Conservation (phyloP, 2,888 invertebrate species). For the Brenthis hecate region DNA sequence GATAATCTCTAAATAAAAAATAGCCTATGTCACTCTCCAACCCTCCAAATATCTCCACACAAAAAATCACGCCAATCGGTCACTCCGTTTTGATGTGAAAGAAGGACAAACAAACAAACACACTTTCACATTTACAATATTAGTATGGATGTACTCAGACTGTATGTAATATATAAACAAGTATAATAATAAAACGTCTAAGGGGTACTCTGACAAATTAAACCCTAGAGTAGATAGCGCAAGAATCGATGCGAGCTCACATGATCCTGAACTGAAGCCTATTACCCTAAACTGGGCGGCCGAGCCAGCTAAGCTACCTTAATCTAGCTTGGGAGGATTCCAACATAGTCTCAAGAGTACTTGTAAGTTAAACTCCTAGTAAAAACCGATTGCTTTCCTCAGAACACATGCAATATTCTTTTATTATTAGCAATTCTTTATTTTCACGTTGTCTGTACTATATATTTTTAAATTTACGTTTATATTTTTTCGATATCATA, state of each 20-base stretch:
- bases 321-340: constrained; percentile 22
- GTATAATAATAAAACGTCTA: not conserved
- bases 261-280: constrained; percentile 20
- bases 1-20: too few relatives aligned
- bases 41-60: too few relatives aligned
- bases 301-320: constrained; percentile 21
- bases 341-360: constrained; percentile 20
- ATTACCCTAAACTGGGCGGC: constrained; percentile 22
- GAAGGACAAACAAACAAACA: too few relatives aligned
- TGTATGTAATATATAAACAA: not conserved
- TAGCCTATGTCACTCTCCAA: too few relatives aligned
- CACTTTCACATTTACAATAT: too few relatives aligned
- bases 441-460: too few relatives aligned
- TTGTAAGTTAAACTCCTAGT: constrained; percentile 16
- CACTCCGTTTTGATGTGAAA: too few relatives aligned
- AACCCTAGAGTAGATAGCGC: constrained; percentile 2
- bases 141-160: too few relatives aligned
- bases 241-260: constrained; percentile 17
- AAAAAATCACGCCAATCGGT: too few relatives aligned
- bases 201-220: constrained; percentile 15
- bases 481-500: too few relatives aligned
- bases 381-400: constrained; percentile 12
- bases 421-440: too few relatives aligned
- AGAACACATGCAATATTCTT: not conserved
- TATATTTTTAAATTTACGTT: too few relatives aligned